Base-by-base conservation (phyloP, 2,113 vertebrate species). In the Charina bottae region DNA sequence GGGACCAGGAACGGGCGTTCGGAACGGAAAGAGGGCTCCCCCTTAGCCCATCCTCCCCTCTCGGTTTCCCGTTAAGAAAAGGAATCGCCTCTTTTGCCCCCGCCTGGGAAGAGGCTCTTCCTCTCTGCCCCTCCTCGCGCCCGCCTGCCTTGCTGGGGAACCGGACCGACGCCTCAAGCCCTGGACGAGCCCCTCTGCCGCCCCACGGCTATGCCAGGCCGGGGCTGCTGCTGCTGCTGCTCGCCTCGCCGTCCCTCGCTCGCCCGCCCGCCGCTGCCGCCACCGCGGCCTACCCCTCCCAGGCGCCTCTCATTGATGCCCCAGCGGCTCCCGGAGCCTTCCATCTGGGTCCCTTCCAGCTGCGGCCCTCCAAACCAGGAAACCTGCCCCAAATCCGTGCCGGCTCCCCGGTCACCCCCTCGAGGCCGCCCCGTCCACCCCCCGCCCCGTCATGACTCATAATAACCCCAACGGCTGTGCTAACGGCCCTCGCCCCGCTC, bases 341-440 rank as follows among this genome's bases (percentile, higher is more conserved):
- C 33, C 33, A 24, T 10, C 42, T 24, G 83, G 46, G 11, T 6
- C 21, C 46, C 24, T 49, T 53, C 83, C 21, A 84, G 19, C 23
- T 49, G 9, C 37, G 83, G 17, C 23, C 2, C 33, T 33, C 55
- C 21, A 17, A 6, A 33, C 21, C 10, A 4, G 55, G 3, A 33
- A 4, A 26, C 42, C 1, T 1, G 33, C 54, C 55, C 24, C 59
- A 28, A 10, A 5, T 17, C 83, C 49, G 8, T 37, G 26, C 60
- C 9, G 17, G 12, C 28, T 33, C 7, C 49, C 19, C 2, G n/a
- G 15, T 42, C 42, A 23, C 15, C 15, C 11, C 15, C 42, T 60
- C 49, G 1, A 26, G 2, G 42, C 8, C 28, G 6, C 13, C 4
- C 17, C 62, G 2, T 2, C 4, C 2, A 1, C 84, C 0, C 3